phyloP scores from a whole-genome alignment of 2,888 invertebrate genomes.

The Parasteatoda lunata region DNA sequence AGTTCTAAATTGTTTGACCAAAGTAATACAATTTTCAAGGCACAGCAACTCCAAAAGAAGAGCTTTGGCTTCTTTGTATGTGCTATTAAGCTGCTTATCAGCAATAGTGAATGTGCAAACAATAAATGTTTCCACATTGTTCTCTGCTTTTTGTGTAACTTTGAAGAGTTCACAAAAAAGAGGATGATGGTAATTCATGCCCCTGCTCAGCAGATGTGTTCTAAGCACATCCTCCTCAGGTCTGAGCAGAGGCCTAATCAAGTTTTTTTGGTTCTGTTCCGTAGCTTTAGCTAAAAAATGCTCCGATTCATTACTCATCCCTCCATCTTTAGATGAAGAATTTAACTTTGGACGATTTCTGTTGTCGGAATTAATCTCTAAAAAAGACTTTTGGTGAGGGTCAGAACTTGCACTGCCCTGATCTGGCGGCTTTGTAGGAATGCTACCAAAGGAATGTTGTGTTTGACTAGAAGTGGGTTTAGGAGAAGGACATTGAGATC shows the following conservation, averaged over 20 bases:
- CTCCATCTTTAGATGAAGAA: conserved; percentile 19
- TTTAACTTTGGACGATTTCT: conserved; percentile 61
- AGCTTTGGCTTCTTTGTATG: conserved; percentile 28
- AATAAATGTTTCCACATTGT: not conserved
- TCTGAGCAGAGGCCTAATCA: conserved; percentile 69
- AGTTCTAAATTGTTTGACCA: conserved; percentile 13
- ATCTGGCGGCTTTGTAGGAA: conserved; percentile 35
- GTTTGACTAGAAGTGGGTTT: conserved; percentile 24
- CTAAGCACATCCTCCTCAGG: conserved; percentile 61
- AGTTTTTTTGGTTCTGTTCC: conserved; percentile 68
- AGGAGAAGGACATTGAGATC: conserved; percentile 39
- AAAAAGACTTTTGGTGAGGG: conserved; percentile 65
- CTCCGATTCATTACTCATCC: conserved; percentile 3
- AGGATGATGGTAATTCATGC: conserved; percentile 65
- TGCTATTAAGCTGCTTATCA: conserved; percentile 2
- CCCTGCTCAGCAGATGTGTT: conserved; percentile 64
- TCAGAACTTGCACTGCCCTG: conserved; percentile 18
- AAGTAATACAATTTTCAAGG: conserved; percentile 1
- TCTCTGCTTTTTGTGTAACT: conserved; percentile 44
- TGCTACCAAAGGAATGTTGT: conserved; percentile 19
- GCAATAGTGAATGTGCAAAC: conserved; percentile 44
- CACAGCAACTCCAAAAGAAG: conserved; percentile 22
- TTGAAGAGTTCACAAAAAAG: conserved; percentile 51
- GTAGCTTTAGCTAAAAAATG: conserved; percentile 45
- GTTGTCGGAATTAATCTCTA: conserved; percentile 65